Evolutionary conservation across 2,113 vertebrate genomes (phyloP), one percentile per base, ranked within the genome.

Genomic region (Pyxicephalus adspersus): DNA sequence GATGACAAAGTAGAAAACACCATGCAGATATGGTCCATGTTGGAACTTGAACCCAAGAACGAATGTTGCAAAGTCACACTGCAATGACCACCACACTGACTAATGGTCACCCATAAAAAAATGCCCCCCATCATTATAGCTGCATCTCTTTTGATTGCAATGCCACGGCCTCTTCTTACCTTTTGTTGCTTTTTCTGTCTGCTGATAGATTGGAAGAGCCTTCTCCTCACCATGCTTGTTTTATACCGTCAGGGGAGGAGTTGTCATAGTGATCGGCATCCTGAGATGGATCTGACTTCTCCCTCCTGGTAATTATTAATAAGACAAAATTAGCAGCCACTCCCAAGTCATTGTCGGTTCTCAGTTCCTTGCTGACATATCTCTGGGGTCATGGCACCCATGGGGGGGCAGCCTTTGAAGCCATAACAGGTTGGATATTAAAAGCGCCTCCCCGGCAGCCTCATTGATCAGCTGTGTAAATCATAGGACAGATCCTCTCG

Each of bases 231-330:
- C 15, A 26, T 7, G 22, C 77, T 50, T 61, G 57, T 72, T 15
- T 20, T 72, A 72, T 73, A 72, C 31, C 34, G 68, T 81, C 45
- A 31, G 23, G 67, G 68, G 67, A 34, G 60, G 13, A 13, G 78
- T 81, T 73, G 78, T 72, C 78, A 81, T 81, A 64, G 78, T 63
- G 68, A 81, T 28, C 25, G 34, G 45, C 17, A 2, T 72, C 65
- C 29, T 26, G 5, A 3, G 8, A 54, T 64, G 51, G 26, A 23
- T 45, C n/a, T 70, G 18, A 65, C 55, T 11, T 31, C 26, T 34
- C 73, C 28, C 58, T 45, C 61, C 38, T 81, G 78, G 77, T 81
- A 81, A 81, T 81, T 73, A 81, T 81, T 81, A 81, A 81, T 81
- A 61, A 64, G 60, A 81, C 61, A 63, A 81, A 64, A 81, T 29